Percentiles rank a stretch among this genome's conserved stretches.
phyloP scores from a whole-genome alignment of 2,113 vertebrate genomes.

The Brevimyrus niger region DNA sequence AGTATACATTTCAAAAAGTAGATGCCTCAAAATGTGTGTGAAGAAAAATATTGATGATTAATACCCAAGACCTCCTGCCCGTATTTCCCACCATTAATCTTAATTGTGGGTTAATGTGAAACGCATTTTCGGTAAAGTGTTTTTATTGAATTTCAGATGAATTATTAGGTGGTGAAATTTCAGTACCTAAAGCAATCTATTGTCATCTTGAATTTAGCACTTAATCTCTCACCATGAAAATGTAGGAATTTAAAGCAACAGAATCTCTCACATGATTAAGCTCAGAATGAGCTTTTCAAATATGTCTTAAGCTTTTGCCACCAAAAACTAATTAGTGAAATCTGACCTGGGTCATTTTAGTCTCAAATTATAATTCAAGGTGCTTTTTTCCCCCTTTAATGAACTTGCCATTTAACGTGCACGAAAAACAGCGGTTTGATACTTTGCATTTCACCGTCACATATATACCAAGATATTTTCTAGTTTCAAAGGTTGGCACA shows the following conservation, averaged over 20 bases:
- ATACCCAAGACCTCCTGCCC: background rate
- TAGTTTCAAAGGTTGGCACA: constrained; percentile 12
- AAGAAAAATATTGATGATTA: background rate
- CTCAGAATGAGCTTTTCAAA: background rate
- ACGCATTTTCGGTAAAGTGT: background rate
- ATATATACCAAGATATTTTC: constrained; percentile 4
- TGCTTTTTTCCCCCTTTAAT: background rate
- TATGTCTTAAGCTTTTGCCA: background rate
- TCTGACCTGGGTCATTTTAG: background rate
- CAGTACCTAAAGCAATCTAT: background rate
- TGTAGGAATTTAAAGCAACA: background rate
- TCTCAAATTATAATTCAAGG: background rate
- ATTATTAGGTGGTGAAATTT: background rate
- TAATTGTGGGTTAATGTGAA: background rate
- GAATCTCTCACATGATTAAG: background rate
- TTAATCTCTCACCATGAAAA: background rate
- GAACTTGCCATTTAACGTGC: background rate
- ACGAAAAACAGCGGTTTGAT: no score
- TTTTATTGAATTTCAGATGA: constrained; percentile 3
- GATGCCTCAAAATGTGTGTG: background rate
- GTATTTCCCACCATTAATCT: background rate
- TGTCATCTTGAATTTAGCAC: background rate
- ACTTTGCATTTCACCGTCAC: background rate
- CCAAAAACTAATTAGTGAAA: background rate
- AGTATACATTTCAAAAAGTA: background rate